phyloP scores from a whole-genome alignment of 2,113 vertebrate genomes.

The Serilophus lunatus region DNA sequence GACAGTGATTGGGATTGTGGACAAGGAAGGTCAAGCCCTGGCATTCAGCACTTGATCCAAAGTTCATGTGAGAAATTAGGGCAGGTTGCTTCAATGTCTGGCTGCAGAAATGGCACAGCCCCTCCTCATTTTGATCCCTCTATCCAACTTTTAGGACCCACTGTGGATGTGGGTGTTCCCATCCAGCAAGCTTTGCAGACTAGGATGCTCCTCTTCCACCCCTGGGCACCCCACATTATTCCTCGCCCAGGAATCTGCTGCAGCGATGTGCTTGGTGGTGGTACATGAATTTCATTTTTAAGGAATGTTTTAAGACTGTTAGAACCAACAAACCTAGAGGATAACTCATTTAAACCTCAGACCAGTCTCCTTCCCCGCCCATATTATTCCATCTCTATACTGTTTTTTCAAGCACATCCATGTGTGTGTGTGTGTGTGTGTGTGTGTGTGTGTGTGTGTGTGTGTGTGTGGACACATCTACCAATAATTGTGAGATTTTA shows the following conservation, averaged over 20 bases:
- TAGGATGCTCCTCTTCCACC: background rate
- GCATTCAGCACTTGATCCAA: background rate
- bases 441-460: background rate
- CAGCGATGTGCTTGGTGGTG: background rate
- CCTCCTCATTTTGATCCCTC: rapidly evolving
- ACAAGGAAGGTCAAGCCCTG: background rate
- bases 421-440: background rate
- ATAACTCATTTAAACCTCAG: background rate
- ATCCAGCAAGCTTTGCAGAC: background rate
- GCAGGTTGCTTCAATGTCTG: background rate
- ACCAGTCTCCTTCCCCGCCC: background rate
- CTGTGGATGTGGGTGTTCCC: background rate
- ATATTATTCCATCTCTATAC: background rate
- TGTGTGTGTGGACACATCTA: background rate
- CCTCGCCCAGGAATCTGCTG: background rate
- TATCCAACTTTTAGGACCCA: rapidly evolving
- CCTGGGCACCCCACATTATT: background rate
- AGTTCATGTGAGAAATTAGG: background rate
- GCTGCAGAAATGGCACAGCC: background rate
- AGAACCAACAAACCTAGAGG: background rate
- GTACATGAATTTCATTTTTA: background rate
- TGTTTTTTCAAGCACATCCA: background rate
- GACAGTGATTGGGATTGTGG: background rate
- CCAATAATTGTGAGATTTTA: background rate
- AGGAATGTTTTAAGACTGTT: background rate